phyloP scores from a whole-genome alignment of 2,113 vertebrate genomes.

The Vicugna pacos region DNA sequence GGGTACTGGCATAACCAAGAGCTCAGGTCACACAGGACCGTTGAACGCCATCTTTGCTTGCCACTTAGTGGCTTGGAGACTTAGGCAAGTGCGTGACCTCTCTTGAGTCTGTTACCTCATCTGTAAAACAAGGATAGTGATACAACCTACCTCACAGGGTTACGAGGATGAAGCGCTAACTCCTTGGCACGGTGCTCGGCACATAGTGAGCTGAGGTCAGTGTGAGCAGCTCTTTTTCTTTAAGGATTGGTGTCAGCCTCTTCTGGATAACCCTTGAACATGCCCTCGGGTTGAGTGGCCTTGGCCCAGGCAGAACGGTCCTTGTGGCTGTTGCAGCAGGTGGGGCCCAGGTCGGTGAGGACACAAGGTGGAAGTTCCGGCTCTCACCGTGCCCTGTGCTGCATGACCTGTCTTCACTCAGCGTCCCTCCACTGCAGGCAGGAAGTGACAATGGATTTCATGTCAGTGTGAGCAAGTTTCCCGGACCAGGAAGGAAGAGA shows the following conservation, averaged over 20 bases:
- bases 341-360: rapidly evolving
- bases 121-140: not conserved
- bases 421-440: not conserved
- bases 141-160: not conserved
- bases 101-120: not conserved
- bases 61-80: not conserved
- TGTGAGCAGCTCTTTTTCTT: not conserved
- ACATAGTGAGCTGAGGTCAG: rapidly evolving
- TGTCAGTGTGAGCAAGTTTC: not conserved
- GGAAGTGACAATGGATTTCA: not conserved
- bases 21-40: not conserved
- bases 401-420: rapidly evolving
- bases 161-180: not conserved
- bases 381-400: rapidly evolving
- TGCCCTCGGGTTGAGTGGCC: not conserved
- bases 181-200: rapidly evolving
- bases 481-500: not conserved
- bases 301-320: not conserved
- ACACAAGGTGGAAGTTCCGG: rapidly evolving
- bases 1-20: not conserved
- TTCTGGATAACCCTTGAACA: not conserved
- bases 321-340: not conserved
- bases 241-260: not conserved
- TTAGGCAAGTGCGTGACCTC: not conserved
- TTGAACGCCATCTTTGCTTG: not conserved